phyloP scores from a whole-genome alignment of 1,140 invertebrate genomes.

The Rhyzopertha dominica region DNA sequence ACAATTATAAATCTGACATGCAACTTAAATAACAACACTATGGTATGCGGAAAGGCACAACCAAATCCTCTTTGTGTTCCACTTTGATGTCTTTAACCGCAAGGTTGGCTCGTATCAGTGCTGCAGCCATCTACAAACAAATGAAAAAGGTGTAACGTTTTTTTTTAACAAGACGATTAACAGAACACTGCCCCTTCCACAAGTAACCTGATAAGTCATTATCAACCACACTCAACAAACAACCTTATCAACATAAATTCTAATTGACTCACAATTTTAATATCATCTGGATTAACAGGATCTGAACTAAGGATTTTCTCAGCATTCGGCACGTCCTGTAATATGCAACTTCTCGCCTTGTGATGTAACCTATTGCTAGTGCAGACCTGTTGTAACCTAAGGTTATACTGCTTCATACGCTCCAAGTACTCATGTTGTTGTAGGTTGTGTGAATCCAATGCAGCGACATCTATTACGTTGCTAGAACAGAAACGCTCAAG shows the following conservation, averaged over 20 bases:
- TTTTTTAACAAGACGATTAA: conserved; percentile 7
- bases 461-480: conserved; percentile 79
- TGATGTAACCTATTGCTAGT: conserved; percentile 43
- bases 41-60: conserved; percentile 65
- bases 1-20: neutral
- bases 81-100: conserved; percentile 68
- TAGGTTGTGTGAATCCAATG: conserved; percentile 70
- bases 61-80: conserved; percentile 75
- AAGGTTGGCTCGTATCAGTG: conserved; percentile 60
- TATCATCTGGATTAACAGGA: conserved; percentile 50
- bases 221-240: conserved; percentile 7
- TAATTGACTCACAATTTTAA: conserved; percentile 51
- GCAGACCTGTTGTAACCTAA: conserved; percentile 53
- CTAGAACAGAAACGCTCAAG: conserved; percentile 44
- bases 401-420: conserved; percentile 64
- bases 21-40: neutral
- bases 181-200: no score
- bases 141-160: conserved; percentile 11
- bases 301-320: conserved; percentile 53
- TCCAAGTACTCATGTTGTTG: conserved; percentile 78
- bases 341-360: conserved; percentile 44
- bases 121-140: conserved; percentile 55
- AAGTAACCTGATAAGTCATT: no score
- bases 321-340: conserved; percentile 56
- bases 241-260: conserved; percentile 7